These are phyloP conservation scores for Anastrepha obliqua DNA, from an alignment of 1,140 invertebrate species.

Conservation along the genomic window DNA sequence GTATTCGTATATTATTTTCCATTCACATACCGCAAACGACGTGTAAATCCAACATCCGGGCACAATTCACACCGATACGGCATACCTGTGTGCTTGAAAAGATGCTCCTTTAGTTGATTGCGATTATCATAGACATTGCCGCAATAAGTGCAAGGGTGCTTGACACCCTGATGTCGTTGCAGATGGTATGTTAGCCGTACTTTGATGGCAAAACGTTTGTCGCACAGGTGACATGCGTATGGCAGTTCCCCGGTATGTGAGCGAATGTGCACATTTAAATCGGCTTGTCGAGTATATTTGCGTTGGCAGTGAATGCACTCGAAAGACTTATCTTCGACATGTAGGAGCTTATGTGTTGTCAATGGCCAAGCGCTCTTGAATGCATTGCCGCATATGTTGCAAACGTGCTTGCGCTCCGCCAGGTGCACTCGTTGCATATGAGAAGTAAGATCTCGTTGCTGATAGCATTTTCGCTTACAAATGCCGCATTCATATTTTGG, in stretches of 20 bases:
- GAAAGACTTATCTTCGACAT: conserved; percentile 48
- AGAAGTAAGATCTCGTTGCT: conserved; percentile 12
- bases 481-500: conserved; percentile 23
- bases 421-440: conserved; percentile 29
- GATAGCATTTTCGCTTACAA: conserved; percentile 34
- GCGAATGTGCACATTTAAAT: conserved; percentile 56
- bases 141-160: conserved; percentile 51
- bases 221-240: conserved; percentile 54
- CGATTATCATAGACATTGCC: conserved; percentile 47
- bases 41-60: conserved; percentile 48
- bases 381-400: conserved; percentile 54
- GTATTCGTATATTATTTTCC: neutral
- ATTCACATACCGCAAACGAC: conserved; percentile 51
- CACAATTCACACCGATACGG: conserved; percentile 56
- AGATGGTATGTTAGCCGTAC: conserved; percentile 56
- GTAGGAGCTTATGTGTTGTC: conserved; percentile 44
- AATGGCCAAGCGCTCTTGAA: conserved; percentile 47
- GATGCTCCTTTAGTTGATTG: conserved; percentile 54
- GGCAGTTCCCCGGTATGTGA: conserved; percentile 56
- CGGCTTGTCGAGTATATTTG: conserved; percentile 46
- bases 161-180: conserved; percentile 56
- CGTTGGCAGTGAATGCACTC: conserved; percentile 52
- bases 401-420: conserved; percentile 34
- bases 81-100: conserved; percentile 57
- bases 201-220: conserved; percentile 55